phyloP scores from a whole-genome alignment of 2,113 vertebrate genomes.

The Ptilorrhoa leucosticta region DNA sequence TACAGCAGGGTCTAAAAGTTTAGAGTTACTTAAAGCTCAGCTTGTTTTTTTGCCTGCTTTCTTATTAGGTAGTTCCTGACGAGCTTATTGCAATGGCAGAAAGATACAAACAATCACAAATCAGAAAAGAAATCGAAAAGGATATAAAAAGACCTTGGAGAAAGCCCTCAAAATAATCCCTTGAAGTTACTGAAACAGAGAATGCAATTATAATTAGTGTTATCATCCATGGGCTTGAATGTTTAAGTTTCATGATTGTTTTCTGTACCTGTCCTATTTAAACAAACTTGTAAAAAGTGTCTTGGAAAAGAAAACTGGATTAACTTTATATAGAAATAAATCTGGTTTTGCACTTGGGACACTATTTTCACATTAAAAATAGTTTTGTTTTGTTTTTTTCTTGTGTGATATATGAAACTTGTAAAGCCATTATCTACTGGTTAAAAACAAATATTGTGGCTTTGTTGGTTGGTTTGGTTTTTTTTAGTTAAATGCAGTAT shows the following conservation, averaged over 20 bases:
- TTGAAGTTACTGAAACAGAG: not conserved
- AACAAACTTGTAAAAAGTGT: not conserved
- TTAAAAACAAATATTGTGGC: not conserved
- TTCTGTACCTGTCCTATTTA: not conserved
- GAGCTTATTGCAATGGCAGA: slow-evolving; percentile 88
- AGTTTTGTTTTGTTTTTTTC: not conserved
- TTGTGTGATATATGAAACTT: not conserved
- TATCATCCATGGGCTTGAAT: not conserved
- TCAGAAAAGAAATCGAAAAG: slow-evolving; percentile 75
- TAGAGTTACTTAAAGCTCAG: not conserved
- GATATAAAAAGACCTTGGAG: slow-evolving; percentile 44
- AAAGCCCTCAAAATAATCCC: slow-evolving; percentile 8
- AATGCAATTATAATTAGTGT: not conserved
- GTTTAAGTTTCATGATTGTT: not conserved
- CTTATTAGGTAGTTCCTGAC: slow-evolving; percentile 80
- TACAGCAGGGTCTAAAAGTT: not conserved
- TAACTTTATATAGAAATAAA: not conserved
- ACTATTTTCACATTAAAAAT: not conserved
- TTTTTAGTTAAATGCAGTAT: not conserved
- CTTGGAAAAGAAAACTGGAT: not conserved
- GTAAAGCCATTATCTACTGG: not conserved
- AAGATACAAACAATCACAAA: slow-evolving; percentile 79
- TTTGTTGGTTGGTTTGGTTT: not conserved
- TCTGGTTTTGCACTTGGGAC: not conserved
- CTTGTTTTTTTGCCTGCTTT: not conserved